Evolutionary conservation across 2,888 invertebrate species (phyloP), one percentile per base, ranked within the genome.

Genomic region (Incurvaria masculella): DNA sequence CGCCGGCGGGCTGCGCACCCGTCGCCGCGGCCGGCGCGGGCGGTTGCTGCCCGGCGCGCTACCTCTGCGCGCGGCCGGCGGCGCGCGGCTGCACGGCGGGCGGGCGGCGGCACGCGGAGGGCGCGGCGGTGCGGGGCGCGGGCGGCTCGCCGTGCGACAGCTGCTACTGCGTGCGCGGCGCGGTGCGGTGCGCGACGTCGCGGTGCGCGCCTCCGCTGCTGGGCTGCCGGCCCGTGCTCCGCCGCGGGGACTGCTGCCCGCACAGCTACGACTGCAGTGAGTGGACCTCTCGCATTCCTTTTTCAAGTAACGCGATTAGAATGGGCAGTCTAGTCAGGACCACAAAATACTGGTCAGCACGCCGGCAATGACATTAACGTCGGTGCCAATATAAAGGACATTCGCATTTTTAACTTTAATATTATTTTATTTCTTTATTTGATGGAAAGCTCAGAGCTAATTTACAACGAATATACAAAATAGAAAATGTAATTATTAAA

Each of bases 231-330:
- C 91, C 93, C 0, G 82, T 91, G 45, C 81, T 89, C 46, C 84
- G 84, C 45, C 79, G 82, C 38, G 91, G 90, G 2, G 87, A 91
- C 61, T 93, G 93, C 67, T 93, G 93, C 62, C 90, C 93, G 11
- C 86, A 89, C 45, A 89, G 89, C 62, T 93, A 92, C 66, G 86
- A 87, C 59, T 93, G 92, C 63, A 84, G 88, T 41, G 11, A 6
- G n/a, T n/a, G n/a, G n/a, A n/a, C n/a, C n/a, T n/a, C n/a, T n/a
- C n/a, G n/a, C n/a, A n/a, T n/a, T n/a, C n/a, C n/a, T n/a, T n/a
- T n/a, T n/a, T n/a, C n/a, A n/a, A n/a, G n/a, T n/a, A n/a, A n/a
- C n/a, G n/a, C n/a, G n/a, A n/a, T n/a, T n/a, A n/a, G n/a, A n/a
- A n/a, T n/a, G n/a, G n/a, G n/a, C n/a, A n/a, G n/a, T n/a, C n/a